Evolutionary conservation across 2,113 vertebrate species (phyloP), one percentile per base, ranked within the genome.

Genomic region (Sinosuthora webbiana): DNA sequence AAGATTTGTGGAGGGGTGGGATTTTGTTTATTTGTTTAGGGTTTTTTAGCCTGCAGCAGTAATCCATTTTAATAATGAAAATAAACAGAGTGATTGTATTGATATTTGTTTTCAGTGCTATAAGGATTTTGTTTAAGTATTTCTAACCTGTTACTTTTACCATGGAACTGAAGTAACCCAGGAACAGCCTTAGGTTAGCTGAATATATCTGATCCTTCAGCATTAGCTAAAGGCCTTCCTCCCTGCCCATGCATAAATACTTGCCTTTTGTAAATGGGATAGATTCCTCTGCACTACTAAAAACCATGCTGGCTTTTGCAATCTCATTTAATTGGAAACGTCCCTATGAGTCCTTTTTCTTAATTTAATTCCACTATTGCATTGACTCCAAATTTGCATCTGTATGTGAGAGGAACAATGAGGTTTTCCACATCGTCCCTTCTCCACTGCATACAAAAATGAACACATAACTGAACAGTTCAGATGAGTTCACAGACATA

Each of bases 51-150:
- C 20, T 60, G 53, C 90, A 87, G 52, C 42, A 84, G 79, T 92
- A 76, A 89, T 76, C 65, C 73, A 35, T 93, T 96, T 95, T 94
- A 87, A 92, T 87, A 87, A 69, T 94, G 78, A 90, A 95, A 91
- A 96, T 88, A 94, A 94, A 60, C 45, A 63, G 27, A 71, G 25
- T 63, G 20, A 22, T 90, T 75, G 35, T 83, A 96, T 80, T 87
- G 69, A 91, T 89, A 87, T 91, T 91, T 74, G 25, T 93, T 93
- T 90, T 95, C 62, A 82, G n/a, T 79, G n/a, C 86, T 96, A 56
- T 87, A 87, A 91, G 94, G 57, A 37, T 90, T 70, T 94, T 97
- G 91, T 89, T 95, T 70, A 73, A 94, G 92, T 79, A 35, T 67
- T 90, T 94, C 25, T 95, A 44, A 67, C 70, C 41, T 87, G 20